These are phyloP conservation scores for Nymphalis io DNA, from an alignment of 1,140 invertebrate genomes.

Conservation along the genomic window DNA sequence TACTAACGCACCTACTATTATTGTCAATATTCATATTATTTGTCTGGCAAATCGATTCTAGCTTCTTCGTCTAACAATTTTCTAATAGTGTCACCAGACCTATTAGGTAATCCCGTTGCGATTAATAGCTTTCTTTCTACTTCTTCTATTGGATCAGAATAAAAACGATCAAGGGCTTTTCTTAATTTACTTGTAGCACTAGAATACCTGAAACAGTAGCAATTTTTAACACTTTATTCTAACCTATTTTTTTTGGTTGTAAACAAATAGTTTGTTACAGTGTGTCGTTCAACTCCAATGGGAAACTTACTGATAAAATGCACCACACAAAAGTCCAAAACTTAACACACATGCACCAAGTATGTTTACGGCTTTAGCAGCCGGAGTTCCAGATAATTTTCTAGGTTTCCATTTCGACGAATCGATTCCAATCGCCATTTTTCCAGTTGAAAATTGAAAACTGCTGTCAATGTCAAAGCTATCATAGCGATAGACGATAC, in stretches of 20 bases:
- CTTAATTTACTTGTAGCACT: conserved; percentile 53
- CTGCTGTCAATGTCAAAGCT: conserved; percentile 9
- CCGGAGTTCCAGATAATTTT: conserved; percentile 79
- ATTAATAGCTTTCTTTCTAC: conserved; percentile 68
- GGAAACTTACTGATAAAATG: conserved; percentile 61
- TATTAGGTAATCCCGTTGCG: conserved; percentile 53
- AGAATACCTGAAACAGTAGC: conserved; percentile 51
- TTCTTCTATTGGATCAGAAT: conserved; percentile 68
- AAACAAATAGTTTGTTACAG: conserved; percentile 16
- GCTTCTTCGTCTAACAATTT: conserved; percentile 50
- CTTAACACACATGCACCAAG: conserved; percentile 58
- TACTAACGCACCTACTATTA: conserved; percentile 44
- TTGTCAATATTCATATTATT: conserved; percentile 49
- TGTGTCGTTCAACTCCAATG: neutral
- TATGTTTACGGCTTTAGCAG: conserved; percentile 68
- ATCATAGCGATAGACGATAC: too few species aligned
- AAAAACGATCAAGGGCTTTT: conserved; percentile 53
- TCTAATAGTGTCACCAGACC: conserved; percentile 52
- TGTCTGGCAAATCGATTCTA: conserved; percentile 57
- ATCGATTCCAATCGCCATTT: conserved; percentile 74
- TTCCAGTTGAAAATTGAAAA: conserved; percentile 28
- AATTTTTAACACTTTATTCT: neutral
- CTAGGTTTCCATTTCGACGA: conserved; percentile 79
- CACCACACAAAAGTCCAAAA: conserved; percentile 57
- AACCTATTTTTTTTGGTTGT: neutral